Evolutionary conservation across 2,888 invertebrate genomes (phyloP).

Genomic region (Leptothorax acervorum): DNA sequence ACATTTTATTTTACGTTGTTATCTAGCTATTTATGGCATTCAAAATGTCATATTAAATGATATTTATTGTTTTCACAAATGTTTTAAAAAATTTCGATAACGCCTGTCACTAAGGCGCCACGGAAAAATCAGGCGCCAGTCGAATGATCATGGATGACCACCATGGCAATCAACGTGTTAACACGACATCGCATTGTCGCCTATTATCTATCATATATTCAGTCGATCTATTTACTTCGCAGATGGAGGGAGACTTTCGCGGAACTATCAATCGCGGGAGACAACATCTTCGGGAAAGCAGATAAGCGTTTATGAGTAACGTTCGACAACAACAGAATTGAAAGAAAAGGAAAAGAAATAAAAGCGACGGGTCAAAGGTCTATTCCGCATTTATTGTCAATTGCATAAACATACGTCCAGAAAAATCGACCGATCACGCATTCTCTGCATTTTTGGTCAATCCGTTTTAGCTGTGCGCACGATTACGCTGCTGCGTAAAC

Average conservation of each 20-base stretch:
- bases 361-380: slow-evolving; percentile 2
- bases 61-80: background rate
- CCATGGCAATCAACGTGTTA: background rate
- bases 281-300: background rate
- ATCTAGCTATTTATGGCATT: background rate
- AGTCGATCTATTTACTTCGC: background rate
- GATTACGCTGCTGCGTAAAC: background rate
- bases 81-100: background rate
- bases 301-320: slow-evolving; percentile 8
- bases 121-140: background rate
- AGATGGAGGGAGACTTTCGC: background rate
- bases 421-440: slow-evolving; percentile 16
- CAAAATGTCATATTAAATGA: background rate
- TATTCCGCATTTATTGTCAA: background rate
- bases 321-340: slow-evolving; percentile 13
- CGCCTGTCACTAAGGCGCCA: background rate
- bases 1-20: background rate
- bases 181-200: background rate
- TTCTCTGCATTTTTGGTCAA: background rate
- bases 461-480: background rate
- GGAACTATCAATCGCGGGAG: background rate
- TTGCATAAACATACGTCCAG: background rate
- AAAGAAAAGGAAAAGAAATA: background rate
- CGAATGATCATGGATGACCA: background rate
- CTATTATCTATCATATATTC: background rate